Percentiles rank a stretch among this genome's conserved stretches.
These are phyloP conservation scores for Anagrus nilaparvatae DNA, from an alignment of 1,140 invertebrate genomes.

Conservation along the genomic window DNA sequence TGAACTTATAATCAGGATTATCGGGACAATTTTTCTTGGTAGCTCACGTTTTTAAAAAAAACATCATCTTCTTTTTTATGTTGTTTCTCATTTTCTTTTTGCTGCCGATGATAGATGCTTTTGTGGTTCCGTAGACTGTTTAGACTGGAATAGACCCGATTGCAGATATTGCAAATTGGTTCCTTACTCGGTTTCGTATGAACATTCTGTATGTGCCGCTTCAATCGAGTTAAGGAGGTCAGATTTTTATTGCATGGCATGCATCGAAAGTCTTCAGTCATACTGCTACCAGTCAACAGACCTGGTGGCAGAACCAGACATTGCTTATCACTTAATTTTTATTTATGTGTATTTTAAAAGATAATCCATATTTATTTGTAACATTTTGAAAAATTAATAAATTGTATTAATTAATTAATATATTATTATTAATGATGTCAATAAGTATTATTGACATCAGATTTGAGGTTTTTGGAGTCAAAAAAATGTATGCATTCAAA, in stretches of 20 bases:
- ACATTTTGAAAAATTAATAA: too few species aligned
- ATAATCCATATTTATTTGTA: too few species aligned
- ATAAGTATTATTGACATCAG: too few species aligned
- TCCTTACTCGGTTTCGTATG: conserved; percentile 75
- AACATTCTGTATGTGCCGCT: conserved; percentile 78
- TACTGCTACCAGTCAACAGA: conserved; percentile 41
- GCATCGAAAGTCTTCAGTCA: conserved; percentile 70
- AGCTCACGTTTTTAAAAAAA: too few species aligned
- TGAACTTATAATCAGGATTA: too few species aligned
- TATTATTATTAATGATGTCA: too few species aligned
- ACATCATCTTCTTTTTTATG: conserved; percentile 34
- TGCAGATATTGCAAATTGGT: conserved; percentile 80
- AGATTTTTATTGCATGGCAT: conserved; percentile 81
- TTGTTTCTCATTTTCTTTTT: conserved; percentile 38
- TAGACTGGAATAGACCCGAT: conserved; percentile 75
- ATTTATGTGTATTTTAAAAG: too few species aligned
- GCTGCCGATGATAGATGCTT: conserved; percentile 72
- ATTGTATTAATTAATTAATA: too few species aligned
- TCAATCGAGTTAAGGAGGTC: conserved; percentile 70
- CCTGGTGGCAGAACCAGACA: conserved; percentile 44
- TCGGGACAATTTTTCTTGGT: too few species aligned
- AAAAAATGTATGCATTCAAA: too few species aligned
- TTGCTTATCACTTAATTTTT: too few species aligned
- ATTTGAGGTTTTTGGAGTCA: too few species aligned
- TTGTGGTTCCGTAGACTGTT: conserved; percentile 81